These are phyloP conservation scores for Pheosia gnoma DNA, from an alignment of 2,888 invertebrate genomes.

Conservation along the genomic window DNA sequence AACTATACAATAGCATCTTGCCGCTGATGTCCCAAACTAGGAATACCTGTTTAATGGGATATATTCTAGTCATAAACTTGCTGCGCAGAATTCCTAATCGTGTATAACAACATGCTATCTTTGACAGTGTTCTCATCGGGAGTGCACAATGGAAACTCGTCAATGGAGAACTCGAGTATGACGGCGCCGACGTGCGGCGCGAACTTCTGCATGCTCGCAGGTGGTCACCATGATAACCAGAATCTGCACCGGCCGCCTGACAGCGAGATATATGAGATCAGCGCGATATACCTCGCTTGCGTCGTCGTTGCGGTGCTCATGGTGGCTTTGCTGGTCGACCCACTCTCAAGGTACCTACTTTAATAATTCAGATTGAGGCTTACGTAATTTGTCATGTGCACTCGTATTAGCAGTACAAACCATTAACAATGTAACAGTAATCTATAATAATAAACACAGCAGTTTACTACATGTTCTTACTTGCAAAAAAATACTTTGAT, in stretches of 20 bases:
- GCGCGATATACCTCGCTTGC: constrained; percentile 94
- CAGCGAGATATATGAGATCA: constrained; percentile 94
- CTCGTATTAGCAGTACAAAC: too few relatives aligned
- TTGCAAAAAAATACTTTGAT: not conserved
- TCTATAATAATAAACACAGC: not conserved
- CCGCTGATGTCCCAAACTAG: too few relatives aligned
- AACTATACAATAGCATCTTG: too few relatives aligned
- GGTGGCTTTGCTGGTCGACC: constrained; percentile 95
- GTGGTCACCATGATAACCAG: constrained; percentile 86
- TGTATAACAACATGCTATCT: constrained; percentile 14
- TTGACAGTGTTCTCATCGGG: constrained; percentile 90
- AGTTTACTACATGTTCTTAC: not conserved
- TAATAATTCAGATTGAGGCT: not conserved
- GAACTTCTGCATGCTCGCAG: constrained; percentile 90
- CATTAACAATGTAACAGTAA: not conserved
- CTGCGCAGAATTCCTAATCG: too few relatives aligned
- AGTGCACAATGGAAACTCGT: constrained; percentile 84
- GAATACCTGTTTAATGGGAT: too few relatives aligned
- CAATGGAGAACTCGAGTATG: constrained; percentile 72
- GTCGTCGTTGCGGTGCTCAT: constrained; percentile 93
- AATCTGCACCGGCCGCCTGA: constrained; percentile 92
- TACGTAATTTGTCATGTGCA: too few relatives aligned
- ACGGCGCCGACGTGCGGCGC: constrained; percentile 89
- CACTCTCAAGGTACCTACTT: constrained; percentile 89
- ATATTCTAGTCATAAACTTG: too few relatives aligned